phyloP scores from a whole-genome alignment of 2,797 vertebrate species.

The Acomys russatus region DNA sequence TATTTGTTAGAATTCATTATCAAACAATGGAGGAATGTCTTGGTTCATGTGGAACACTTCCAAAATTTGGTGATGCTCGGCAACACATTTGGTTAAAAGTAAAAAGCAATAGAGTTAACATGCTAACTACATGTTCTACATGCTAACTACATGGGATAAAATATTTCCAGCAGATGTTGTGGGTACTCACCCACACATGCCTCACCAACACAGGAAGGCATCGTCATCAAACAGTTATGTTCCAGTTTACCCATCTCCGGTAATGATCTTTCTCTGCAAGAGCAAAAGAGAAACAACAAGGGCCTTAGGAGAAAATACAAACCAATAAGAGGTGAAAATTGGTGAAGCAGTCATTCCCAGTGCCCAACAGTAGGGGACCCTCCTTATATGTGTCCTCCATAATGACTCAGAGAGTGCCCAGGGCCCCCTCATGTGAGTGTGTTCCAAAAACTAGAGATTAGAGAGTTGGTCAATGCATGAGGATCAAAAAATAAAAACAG shows the following conservation, averaged over 20 bases:
- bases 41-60: neutral
- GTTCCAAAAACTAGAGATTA: neutral
- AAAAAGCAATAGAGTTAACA: neutral
- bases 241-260: neutral
- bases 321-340: neutral
- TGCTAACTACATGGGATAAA: neutral
- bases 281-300: neutral
- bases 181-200: too few species aligned
- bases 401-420: neutral
- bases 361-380: neutral
- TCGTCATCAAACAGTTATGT: neutral
- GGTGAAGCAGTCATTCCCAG: neutral
- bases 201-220: neutral
- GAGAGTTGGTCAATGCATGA: neutral
- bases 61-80: neutral
- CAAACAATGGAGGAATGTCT: neutral
- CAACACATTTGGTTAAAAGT: neutral
- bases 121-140: neutral
- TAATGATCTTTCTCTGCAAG: neutral
- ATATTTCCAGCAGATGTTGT: neutral
- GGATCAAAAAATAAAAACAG: neutral
- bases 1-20: neutral
- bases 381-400: neutral
- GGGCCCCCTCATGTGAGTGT: neutral
- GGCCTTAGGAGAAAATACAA: neutral